Conservation (phyloP, 2,888 invertebrate genomes). For the Slavum lentiscoides region DNA sequence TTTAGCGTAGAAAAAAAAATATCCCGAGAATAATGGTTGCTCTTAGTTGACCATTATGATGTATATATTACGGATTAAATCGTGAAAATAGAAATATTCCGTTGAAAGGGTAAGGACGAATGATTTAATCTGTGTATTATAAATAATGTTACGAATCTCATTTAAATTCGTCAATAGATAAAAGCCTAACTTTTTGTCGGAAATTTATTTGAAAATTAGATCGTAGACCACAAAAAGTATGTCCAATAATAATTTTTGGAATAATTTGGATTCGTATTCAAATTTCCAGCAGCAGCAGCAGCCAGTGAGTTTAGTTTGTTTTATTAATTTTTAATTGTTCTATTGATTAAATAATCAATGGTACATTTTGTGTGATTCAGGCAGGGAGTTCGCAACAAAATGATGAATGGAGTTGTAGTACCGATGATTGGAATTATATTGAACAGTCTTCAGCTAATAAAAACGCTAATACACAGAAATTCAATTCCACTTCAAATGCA, state of each 20-base stretch:
- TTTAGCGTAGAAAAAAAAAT: neutral
- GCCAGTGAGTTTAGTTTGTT: constrained; percentile 32
- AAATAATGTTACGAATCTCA: constrained; percentile 11
- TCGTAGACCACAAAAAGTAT: constrained; percentile 21
- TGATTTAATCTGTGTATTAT: neutral
- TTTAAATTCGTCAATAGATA: constrained; percentile 15
- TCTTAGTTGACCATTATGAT: neutral
- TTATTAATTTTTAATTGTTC: neutral
- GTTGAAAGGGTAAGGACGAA: neutral
- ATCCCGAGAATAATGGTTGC: constrained; percentile 2
- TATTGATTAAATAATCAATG: neutral
- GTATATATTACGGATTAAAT: constrained; percentile 18
- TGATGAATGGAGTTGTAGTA: constrained; percentile 43
- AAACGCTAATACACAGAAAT: constrained; percentile 5
- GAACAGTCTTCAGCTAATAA: constrained; percentile 35
- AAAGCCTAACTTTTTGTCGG: neutral
- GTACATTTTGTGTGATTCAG: constrained; percentile 4
- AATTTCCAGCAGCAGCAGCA: constrained; percentile 37
- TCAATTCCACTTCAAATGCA: constrained; percentile 14
- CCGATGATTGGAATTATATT: constrained; percentile 45
- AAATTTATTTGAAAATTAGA: constrained; percentile 18
- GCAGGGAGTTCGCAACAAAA: constrained; percentile 27
- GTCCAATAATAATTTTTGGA: constrained; percentile 45
- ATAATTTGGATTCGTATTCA: constrained; percentile 43
- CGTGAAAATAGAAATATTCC: constrained; percentile 4